Conservation (phyloP, 2,888 invertebrate species). For the Rosalia funebris region DNA sequence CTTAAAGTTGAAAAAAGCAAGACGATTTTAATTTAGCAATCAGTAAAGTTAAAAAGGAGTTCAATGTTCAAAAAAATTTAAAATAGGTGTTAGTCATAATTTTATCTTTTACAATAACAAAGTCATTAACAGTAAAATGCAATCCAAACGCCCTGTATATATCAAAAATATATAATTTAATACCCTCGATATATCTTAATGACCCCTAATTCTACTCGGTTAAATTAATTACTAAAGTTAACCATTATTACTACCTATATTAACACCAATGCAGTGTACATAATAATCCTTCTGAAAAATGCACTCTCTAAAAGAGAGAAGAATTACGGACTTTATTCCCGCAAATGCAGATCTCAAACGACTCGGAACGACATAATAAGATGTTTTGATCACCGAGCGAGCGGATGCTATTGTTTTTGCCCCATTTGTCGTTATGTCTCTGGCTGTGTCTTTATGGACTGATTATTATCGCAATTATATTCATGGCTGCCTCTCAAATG, state of each 20-base stretch:
- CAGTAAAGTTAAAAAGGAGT: too few species aligned
- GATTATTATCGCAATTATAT: slow-evolving; percentile 62
- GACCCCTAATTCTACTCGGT: too few species aligned
- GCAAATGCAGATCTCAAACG: slow-evolving; percentile 25
- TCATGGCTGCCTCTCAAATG: slow-evolving; percentile 56
- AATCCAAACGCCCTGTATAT: too few species aligned
- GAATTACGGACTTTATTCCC: slow-evolving; percentile 10
- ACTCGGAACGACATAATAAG: slow-evolving; percentile 41
- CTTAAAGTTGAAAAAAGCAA: too few species aligned
- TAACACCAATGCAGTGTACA: not conserved
- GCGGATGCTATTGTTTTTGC: slow-evolving; percentile 55
- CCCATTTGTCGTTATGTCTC: slow-evolving; percentile 55
- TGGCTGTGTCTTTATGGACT: slow-evolving; percentile 54
- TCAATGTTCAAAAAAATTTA: too few species aligned
- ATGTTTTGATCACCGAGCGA: slow-evolving; percentile 50
- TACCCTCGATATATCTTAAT: too few species aligned
- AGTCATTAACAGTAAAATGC: too few species aligned
- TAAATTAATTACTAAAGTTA: too few species aligned
- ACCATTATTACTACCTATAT: not conserved
- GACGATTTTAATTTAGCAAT: too few species aligned
- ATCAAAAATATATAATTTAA: too few species aligned
- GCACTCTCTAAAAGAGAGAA: slow-evolving; percentile 18
- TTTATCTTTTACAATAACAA: too few species aligned
- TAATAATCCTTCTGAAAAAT: slow-evolving; percentile 6
- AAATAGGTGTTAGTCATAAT: too few species aligned